Evolutionary conservation across 2,888 invertebrate genomes (phyloP), one percentile per base, ranked within the genome.

Genomic region (Phania funesta): DNA sequence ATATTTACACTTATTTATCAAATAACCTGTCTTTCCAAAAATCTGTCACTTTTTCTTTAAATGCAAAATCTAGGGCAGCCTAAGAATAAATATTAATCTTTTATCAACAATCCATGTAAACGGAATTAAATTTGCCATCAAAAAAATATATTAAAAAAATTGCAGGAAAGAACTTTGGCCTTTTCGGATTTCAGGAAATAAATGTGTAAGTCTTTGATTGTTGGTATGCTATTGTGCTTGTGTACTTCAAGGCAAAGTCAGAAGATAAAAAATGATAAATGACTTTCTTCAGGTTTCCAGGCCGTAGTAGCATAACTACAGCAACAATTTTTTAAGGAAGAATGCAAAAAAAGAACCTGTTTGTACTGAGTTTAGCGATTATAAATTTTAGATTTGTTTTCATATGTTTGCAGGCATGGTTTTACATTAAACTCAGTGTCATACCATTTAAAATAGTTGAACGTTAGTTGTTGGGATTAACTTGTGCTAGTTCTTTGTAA

Each of bases 221-320:
- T 35, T 26, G 18, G 24, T 35, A 8, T 4, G 3, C 26, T 2
- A 11, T 26, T 22, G 16, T 41, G 8, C 16, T 16, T 22, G 24
- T 52, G 7, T 16, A 11, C 35, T 38, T 48, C 22, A n/a, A 67
- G 29, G 26, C n/a, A 26, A 20, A 67, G 48, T 58, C n/a, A 75
- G 75, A 75, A 67, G n/a, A n/a, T n/a, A n/a, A 75, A 75, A 58
- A 75, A 75, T 75, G 75, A 75, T 75, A 48, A 75, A 75, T 67
- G 56, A 50, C 29, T 67, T 67, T 50, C 50, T 58, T 58, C 1
- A 48, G 24, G 11, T 48, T 32, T 26, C 5, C n/a, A n/a, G n/a
- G n/a, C n/a, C 16, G 35, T 13, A 2, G 35, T 16, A 20, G 13
- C 6, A 52, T 60, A 41, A n/a, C n/a, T n/a, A n/a, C n/a, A 46